Evolutionary conservation across 2,797 vertebrate species (phyloP).

Genomic region (Bradypodion pumilum): DNA sequence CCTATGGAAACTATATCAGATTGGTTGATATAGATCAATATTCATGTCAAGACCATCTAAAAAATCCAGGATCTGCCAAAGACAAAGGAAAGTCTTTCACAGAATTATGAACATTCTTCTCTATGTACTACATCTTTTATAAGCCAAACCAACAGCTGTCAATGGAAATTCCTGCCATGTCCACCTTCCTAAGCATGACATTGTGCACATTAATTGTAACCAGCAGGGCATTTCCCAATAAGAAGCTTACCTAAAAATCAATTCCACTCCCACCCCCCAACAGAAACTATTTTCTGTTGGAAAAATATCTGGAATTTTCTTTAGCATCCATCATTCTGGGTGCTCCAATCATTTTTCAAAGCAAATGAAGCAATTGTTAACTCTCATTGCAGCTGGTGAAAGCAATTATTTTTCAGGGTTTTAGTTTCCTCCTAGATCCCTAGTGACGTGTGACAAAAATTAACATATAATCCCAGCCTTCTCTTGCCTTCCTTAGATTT

Average conservation of each 20-base stretch:
- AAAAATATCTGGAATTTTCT: conserved; percentile 14
- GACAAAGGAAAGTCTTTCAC: neutral
- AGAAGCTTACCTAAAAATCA: neutral
- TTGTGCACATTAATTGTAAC: neutral
- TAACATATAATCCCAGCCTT: neutral
- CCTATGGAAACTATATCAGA: no score
- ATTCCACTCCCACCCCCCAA: conserved; percentile 14
- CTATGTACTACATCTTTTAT: neutral
- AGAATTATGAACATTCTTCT: neutral
- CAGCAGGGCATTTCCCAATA: conserved; percentile 12
- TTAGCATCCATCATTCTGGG: neutral
- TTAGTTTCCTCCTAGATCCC: neutral
- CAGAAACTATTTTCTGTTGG: conserved; percentile 16
- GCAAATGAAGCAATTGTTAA: conserved; percentile 12
- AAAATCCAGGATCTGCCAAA: neutral
- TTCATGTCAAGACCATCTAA: neutral
- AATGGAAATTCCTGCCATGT: neutral
- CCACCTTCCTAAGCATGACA: neutral
- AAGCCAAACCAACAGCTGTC: neutral
- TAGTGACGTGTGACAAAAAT: neutral
- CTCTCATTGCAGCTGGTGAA: conserved; percentile 15
- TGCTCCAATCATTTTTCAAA: conserved; percentile 5
- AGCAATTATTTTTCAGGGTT: neutral
- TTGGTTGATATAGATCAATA: no score
- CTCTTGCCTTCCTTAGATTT: neutral